phyloP scores from a whole-genome alignment of 2,113 vertebrate genomes.

The Andinoacara biseriatus region DNA sequence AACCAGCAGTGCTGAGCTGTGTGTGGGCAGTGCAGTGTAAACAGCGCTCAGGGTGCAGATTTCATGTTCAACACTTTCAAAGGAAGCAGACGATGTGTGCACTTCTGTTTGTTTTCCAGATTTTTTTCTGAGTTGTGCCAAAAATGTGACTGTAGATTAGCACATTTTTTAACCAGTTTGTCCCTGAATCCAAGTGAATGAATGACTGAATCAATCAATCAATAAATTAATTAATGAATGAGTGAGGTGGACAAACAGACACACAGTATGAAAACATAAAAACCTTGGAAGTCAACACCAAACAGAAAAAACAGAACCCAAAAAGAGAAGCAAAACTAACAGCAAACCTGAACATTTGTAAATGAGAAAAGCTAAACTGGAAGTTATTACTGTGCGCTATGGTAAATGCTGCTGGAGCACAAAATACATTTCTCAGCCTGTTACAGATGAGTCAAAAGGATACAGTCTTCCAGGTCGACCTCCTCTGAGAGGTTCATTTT shows the following conservation, averaged over 20 bases:
- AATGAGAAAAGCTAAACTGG: not conserved
- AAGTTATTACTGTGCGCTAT: not conserved
- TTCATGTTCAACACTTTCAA: not conserved
- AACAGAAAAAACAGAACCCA: fast-evolving
- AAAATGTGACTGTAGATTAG: too few species aligned
- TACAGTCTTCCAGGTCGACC: slow-evolving; percentile 96
- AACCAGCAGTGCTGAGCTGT: fast-evolving
- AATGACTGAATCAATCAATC: not conserved
- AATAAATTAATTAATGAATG: too few species aligned
- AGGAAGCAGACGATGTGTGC: not conserved
- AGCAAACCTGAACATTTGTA: too few species aligned
- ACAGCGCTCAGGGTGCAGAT: not conserved
- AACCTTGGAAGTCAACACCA: not conserved
- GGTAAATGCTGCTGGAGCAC: not conserved
- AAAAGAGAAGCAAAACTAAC: too few species aligned
- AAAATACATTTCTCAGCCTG: too few species aligned
- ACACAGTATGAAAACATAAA: not conserved
- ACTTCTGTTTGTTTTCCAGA: too few species aligned
- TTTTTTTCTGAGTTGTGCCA: too few species aligned
- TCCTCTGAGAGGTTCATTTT: slow-evolving; percentile 98
- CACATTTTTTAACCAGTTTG: not conserved
- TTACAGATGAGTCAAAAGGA: slow-evolving; percentile 73
- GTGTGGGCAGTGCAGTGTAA: not conserved
- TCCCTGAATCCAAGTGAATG: not conserved
- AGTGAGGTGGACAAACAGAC: not conserved